Evolutionary conservation across 2,113 vertebrate species (phyloP), one percentile per base, ranked within the genome.

Genomic region (Campylomormyrus tamandua): DNA sequence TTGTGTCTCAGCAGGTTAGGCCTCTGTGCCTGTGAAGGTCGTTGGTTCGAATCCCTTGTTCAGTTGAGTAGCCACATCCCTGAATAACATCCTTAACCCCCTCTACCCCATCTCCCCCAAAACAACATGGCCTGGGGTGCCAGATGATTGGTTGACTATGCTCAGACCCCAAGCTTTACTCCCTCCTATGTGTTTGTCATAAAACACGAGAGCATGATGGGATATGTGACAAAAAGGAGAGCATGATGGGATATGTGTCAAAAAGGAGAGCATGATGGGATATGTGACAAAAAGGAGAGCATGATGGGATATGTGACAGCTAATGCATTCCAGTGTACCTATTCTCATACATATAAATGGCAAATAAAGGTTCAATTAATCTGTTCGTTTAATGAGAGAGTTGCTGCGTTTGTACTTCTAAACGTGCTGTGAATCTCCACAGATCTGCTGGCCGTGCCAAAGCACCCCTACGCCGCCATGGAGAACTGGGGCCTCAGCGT

Each of bases 401-500:
- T 70, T n/a, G n/a, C n/a, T n/a, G n/a, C n/a, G n/a, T n/a, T 84
- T 48, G 9, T 48, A 3, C 39, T 13, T 48, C 42, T 84, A 5
- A 48, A 45, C 1, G 27, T 87, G 85, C 49, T 53, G 84, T 87
- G 31, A 56, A 53, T 39, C 15, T 95, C 95, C 94, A 90, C 95
- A 97, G 97, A 97, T 96, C 96, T 98, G 88, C 95, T 98, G 96
- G 97, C 97, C 90, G 97, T 98, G 92, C 97, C 97, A 92, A 97
- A 97, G 91, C 97, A 97, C 92, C 97, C 97, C 0, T 98, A 97
- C 88, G 96, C 97, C 92, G 97, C 97, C 89, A 98, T 98, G 97
- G 97, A 98, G 94, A 98, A 98, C 94, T 98, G 97, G 97, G 97
- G 97, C 92, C 95, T 97, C 91, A 97, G 96, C 93, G 96, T 98